Evolutionary conservation across 2,888 invertebrate species (phyloP).

Genomic region (Tolmerus cingulatus): DNA sequence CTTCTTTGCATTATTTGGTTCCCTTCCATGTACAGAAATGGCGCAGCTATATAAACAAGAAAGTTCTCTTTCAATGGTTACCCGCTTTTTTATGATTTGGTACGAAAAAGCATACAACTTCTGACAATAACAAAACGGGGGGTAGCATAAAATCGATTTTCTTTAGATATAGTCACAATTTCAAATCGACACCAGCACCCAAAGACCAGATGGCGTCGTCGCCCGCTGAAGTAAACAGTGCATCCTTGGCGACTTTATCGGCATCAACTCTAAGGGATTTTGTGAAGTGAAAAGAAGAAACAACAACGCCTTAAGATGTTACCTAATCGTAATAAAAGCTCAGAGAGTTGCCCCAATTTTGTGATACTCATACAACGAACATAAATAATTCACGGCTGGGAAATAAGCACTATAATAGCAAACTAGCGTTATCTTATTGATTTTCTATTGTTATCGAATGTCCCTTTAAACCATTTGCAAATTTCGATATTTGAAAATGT

Average conservation of each 20-base stretch:
- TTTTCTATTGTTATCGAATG: neutral
- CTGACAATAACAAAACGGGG: neutral
- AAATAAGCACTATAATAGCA: neutral
- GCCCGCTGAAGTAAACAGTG: neutral
- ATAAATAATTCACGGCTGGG: neutral
- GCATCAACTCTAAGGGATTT: neutral
- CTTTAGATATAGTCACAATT: neutral
- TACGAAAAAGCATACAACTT: neutral
- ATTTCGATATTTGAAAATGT: neutral
- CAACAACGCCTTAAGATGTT: neutral
- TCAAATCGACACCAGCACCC: neutral
- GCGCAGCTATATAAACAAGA: neutral
- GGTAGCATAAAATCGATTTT: slow-evolving; percentile 17
- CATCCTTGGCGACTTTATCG: neutral
- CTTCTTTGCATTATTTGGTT: neutral
- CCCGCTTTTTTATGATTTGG: neutral
- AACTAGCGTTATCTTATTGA: slow-evolving; percentile 30
- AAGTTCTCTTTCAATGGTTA: neutral
- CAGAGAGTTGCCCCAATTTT: neutral
- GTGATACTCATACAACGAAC: neutral
- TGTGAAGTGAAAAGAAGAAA: neutral
- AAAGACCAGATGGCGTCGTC: neutral
- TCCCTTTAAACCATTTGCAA: neutral
- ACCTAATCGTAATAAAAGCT: neutral
- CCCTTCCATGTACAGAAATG: neutral